Evolutionary conservation across 2,113 vertebrate species (phyloP).

Genomic region (Andinoacara biseriatus): DNA sequence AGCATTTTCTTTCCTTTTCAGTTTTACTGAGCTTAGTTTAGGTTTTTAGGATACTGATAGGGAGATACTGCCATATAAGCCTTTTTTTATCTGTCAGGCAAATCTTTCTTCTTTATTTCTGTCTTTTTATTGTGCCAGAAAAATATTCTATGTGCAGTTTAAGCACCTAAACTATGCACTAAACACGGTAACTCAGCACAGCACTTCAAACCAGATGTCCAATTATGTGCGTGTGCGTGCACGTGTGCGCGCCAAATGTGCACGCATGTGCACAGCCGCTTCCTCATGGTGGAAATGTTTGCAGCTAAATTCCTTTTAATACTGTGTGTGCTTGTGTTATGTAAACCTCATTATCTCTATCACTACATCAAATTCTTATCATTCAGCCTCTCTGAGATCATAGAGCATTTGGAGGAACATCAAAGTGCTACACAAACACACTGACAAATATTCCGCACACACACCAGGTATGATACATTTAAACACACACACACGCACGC

Average conservation of each 20-base stretch:
- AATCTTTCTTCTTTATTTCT: conserved; percentile 4
- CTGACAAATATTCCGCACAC: conserved; percentile 14
- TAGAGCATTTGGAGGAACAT: conserved; percentile 52
- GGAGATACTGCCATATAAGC: not conserved
- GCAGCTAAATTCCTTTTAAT: conserved; percentile 29
- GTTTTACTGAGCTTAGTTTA: conserved; percentile 11
- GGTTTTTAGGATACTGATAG: conserved; percentile 15
- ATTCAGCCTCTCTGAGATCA: conserved; percentile 62
- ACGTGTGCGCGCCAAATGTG: not conserved
- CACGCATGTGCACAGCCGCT: not conserved
- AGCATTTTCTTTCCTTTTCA: not conserved
- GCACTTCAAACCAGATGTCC: conserved; percentile 16
- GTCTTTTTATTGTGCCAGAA: not conserved
- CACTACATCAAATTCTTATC: conserved; percentile 64
- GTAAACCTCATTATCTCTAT: conserved; percentile 69
- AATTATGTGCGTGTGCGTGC: not conserved
- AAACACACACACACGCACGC: not conserved
- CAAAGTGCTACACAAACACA: conserved; percentile 45
- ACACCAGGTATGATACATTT: not conserved
- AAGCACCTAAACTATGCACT: not conserved
- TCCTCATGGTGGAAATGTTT: conserved; percentile 3
- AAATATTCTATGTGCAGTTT: not conserved
- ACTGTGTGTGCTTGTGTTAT: conserved; percentile 27
- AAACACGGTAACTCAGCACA: not conserved
- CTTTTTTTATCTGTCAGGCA: conserved; percentile 23